A percentile compares a stretch with the other conserved stretches of the same genome.
Conservation (phyloP, 1,140 invertebrate genomes). For the Brachionus plicatilis region DNA sequence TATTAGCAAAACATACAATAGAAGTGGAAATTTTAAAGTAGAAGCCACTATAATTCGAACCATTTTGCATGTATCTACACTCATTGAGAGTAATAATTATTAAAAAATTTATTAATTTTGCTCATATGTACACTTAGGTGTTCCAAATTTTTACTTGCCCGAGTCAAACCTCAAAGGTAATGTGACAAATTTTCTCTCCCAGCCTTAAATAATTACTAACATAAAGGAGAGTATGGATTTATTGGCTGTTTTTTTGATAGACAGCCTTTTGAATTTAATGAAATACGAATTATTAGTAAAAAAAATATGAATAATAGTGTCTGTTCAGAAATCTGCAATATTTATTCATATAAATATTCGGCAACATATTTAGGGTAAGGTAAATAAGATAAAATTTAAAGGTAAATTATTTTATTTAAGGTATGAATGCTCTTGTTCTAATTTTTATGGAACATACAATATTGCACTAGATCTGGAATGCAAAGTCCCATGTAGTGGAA, state of each 20-base stretch:
- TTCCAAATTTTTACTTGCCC: not conserved
- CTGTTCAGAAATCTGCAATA: not conserved
- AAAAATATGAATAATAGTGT: not conserved
- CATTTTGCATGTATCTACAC: not conserved
- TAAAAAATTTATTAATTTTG: too few species aligned
- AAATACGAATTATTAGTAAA: not conserved
- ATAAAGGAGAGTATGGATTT: not conserved
- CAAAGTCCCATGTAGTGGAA: not conserved
- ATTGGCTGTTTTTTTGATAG: constrained; percentile 3
- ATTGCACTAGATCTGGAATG: not conserved
- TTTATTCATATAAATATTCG: not conserved
- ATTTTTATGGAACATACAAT: not conserved
- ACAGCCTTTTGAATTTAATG: not conserved
- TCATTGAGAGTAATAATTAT: not conserved
- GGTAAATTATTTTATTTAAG: not conserved
- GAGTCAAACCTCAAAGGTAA: not conserved
- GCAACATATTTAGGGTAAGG: not conserved
- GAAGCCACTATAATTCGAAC: not conserved
- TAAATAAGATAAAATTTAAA: not conserved
- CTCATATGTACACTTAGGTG: not conserved
- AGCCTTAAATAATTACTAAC: not conserved
- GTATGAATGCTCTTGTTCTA: not conserved
- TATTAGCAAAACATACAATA: not conserved
- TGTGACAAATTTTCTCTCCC: not conserved
- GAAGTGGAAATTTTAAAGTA: not conserved